Base-by-base conservation (phyloP, 2,888 invertebrate species). In the Nyleta sp. region DNA sequence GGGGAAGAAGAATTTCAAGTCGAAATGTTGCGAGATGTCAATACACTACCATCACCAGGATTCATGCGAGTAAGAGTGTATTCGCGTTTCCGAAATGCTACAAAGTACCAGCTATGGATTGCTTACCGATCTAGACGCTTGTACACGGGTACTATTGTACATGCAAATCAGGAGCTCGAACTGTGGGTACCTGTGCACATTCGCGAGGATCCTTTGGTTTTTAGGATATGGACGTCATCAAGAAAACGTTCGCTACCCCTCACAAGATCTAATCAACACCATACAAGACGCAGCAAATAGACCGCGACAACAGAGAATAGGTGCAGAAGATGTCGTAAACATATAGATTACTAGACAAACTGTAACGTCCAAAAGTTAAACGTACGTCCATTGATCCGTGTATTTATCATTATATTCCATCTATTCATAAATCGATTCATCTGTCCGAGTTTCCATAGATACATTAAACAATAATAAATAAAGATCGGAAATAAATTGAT, bases 31-130 rank as follows among this genome's bases (percentile, higher is more conserved):
- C 13, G 64, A 40, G 59, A 65, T 44, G 46, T 44, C n/a, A 40
- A 64, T 52, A 24, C 7, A 35, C 8, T 70, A 17, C 59, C 57
- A 28, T 18, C 3, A 24, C 71, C 59, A 55, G 65, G 70, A 20
- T 38, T 77, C 10, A 28, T 76, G 15, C 44, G 65, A 65, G 35
- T 65, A 13, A 13, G 55, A 60, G 17, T 62, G 17, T 68, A 40
- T 53, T 70, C 70, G 1, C 60, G 62, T 13, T 70, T 64, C 28
- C 64, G 55, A 5, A 70, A 70, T 22, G 53, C 68, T 15, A 40
- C 55, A 1, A 68, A 53, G 15, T 62, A 75, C 38, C 68, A 68
- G 42, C 20, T 70, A 2, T 76, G 62, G 48, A 76, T 70, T 46
- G 17, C 42, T 10, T 70, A 70, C 18, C 5, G 22, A 52, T 35